Percentiles rank a stretch among this genome's conserved stretches.
phyloP scores from a whole-genome alignment of 2,113 vertebrate genomes.

The Hypanus sabinus region DNA sequence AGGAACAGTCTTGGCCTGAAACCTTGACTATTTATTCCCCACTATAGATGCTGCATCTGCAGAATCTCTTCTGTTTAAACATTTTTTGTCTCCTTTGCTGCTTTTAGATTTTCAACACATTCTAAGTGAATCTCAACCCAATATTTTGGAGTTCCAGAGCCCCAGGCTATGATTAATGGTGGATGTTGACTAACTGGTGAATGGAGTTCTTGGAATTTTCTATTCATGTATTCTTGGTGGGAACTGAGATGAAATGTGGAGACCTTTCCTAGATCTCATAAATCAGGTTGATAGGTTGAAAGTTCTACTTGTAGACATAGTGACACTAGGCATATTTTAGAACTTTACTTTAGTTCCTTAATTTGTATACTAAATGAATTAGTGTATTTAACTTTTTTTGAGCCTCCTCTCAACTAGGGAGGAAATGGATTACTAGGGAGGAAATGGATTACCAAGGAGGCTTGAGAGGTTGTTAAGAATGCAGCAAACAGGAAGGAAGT shows the following conservation, averaged over 20 bases:
- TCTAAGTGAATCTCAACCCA: neutral
- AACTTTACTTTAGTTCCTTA: neutral
- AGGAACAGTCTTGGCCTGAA: too few relatives aligned
- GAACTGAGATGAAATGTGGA: neutral
- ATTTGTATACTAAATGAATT: neutral
- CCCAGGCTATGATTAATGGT: neutral
- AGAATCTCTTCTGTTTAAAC: too few relatives aligned
- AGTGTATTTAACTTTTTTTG: neutral
- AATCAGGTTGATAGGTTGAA: neutral
- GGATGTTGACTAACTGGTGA: neutral
- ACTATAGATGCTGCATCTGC: too few relatives aligned
- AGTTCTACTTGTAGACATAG: neutral
- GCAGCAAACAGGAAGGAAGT: neutral
- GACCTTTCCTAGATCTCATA: neutral
- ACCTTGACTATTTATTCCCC: too few relatives aligned
- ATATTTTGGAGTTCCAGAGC: neutral
- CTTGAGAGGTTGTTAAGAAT: neutral
- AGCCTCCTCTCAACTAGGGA: neutral
- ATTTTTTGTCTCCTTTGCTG: neutral
- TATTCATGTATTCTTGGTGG: neutral
- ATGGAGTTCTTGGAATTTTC: neutral
- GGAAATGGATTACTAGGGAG: neutral
- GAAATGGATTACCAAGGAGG: neutral
- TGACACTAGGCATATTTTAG: neutral
- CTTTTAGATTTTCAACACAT: neutral